Evolutionary conservation across 2,113 vertebrate species (phyloP), one percentile per base, ranked within the genome.

Genomic region (Nycticorax nycticorax): DNA sequence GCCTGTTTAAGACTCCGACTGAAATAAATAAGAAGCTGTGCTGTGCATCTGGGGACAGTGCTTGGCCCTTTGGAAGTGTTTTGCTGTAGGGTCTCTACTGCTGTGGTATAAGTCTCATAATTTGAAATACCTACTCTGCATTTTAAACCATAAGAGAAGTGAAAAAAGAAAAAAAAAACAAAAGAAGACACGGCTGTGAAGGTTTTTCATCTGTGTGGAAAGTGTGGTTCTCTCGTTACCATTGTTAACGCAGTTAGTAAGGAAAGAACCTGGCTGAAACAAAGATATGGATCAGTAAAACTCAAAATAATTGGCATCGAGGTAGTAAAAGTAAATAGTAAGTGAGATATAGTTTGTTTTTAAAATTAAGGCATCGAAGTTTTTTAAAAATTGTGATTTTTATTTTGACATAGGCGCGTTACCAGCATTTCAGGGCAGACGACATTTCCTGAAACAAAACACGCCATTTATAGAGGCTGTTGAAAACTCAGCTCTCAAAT

Each of bases 401-500:
- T 95, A 89, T 93, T 96, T 89, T 96, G 68, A 92, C 56, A 69
- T 88, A 24, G 80, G 48, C 72, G 77, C 3, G 16, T 91, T 94
- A 45, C 75, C 64, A 93, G 55, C 69, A 39, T 92, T 96, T 89
- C 79, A 83, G 32, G 43, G 78, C 82, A 84, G 79, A 83, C 2
- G 7, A 74, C 43, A 18, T 92, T 78, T 96, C 64, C 69, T 92
- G 91, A 96, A 96, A 95, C 85, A 96, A 96, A 94, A 95, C 57
- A 77, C 92, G 73, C 79, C 84, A 62, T 96, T 97, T 95, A 89
- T 80, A 78, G 35, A 85, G 77, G 64, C 57, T 91, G 83, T 81
- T 96, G 93, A 94, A 97, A 97, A 91, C 78, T 83, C 72, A 73
- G 75, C 89, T 97, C 95, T 97, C 77, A 89, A 93, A 96, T 97